phyloP scores from a whole-genome alignment of 2,113 vertebrate genomes.

The Lethenteron reissneri region DNA sequence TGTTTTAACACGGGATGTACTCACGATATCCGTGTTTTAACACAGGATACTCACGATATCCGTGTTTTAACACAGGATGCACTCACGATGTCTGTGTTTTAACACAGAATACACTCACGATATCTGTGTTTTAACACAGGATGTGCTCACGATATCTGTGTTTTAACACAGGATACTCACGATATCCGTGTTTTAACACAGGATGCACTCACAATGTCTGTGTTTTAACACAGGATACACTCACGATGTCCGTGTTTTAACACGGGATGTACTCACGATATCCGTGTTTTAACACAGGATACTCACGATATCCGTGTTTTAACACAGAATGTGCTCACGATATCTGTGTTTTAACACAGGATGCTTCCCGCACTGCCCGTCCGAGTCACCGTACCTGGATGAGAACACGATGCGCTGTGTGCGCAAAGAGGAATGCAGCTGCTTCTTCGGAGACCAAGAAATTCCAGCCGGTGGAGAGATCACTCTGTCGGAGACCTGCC shows the following conservation, averaged over 20 bases:
- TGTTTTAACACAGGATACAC: too few species aligned
- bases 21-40: too few species aligned
- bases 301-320: not conserved
- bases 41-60: too few species aligned
- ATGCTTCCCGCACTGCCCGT: not conserved
- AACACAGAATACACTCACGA: too few species aligned
- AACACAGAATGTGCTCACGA: not conserved
- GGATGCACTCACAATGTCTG: not conserved
- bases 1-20: too few species aligned
- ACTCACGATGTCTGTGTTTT: too few species aligned
- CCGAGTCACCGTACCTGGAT: not conserved
- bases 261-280: too few species aligned
- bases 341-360: not conserved
- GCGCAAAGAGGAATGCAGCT: not conserved
- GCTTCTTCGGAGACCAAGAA: not conserved
- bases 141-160: not conserved
- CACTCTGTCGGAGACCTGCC: not conserved
- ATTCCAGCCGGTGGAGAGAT: not conserved
- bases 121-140: too few species aligned
- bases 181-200: not conserved
- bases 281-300: too few species aligned
- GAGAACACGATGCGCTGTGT: not conserved
- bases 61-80: too few species aligned
- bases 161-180: not conserved
- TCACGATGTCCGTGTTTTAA: too few species aligned